Conservation (phyloP, 2,113 vertebrate species). For the Hyla sarda region DNA sequence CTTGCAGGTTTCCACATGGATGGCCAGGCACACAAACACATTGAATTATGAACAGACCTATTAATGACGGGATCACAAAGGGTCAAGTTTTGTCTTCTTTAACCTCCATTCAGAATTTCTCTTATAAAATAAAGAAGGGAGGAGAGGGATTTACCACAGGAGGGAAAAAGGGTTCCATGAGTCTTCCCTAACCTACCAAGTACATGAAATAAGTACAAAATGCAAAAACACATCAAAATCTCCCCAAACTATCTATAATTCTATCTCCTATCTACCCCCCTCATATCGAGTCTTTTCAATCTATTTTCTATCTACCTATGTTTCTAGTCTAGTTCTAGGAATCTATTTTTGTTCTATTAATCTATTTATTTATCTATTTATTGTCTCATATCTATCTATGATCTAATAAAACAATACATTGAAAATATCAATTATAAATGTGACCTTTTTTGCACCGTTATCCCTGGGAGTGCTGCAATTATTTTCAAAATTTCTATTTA, state of each 20-base stretch:
- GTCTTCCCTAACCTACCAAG: neutral
- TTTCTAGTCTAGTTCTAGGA: neutral
- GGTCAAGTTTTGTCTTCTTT: conserved; percentile 87
- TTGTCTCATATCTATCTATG: conserved; percentile 6
- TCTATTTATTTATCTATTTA: neutral
- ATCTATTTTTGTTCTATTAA: conserved; percentile 5
- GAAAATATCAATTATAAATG: too few relatives aligned
- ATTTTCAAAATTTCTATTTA: too few relatives aligned
- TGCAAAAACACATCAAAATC: neutral
- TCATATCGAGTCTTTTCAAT: neutral
- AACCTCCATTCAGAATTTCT: conserved; percentile 78
- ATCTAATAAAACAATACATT: too few relatives aligned
- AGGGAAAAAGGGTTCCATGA: conserved; percentile 23
- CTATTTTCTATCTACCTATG: neutral
- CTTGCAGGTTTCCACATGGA: conserved; percentile 84
- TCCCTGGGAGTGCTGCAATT: too few relatives aligned
- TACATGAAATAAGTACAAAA: neutral
- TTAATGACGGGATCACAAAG: conserved; percentile 83
- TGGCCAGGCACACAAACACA: conserved; percentile 83
- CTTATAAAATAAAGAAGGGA: conserved; percentile 72
- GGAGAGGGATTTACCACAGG: conserved; percentile 72
- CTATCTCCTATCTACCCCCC: neutral
- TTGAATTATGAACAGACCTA: conserved; percentile 88
- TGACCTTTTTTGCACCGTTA: too few relatives aligned
- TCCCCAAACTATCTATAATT: neutral